phyloP scores from a whole-genome alignment of 2,113 vertebrate species.

The Genyomyrus donnyi region DNA sequence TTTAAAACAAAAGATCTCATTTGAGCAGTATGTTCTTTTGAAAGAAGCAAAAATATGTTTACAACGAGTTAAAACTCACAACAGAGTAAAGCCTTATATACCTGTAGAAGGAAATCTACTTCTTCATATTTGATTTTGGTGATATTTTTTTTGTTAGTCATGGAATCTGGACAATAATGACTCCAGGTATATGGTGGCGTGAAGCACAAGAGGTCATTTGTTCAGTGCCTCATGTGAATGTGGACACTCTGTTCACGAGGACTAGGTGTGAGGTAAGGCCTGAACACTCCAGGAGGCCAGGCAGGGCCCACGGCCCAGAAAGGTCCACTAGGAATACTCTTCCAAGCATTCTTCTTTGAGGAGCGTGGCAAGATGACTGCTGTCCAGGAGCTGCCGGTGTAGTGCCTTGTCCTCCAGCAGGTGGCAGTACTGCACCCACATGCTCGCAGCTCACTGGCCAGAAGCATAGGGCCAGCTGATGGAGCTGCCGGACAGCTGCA shows the following conservation, averaged over 20 bases:
- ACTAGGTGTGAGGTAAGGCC: slow-evolving; percentile 2
- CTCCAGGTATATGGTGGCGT: not conserved
- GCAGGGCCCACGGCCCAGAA: not conserved
- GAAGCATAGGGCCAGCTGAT: slow-evolving; percentile 89
- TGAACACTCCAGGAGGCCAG: not conserved
- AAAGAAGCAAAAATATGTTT: not conserved
- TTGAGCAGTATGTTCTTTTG: not conserved
- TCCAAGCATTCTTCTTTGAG: not conserved
- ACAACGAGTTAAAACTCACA: not conserved
- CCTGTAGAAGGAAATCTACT: not conserved
- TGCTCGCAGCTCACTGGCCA: slow-evolving; percentile 58
- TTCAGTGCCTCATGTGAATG: not conserved
- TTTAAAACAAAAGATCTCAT: not conserved
- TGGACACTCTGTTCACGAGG: not conserved
- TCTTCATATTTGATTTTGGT: slow-evolving; percentile 2
- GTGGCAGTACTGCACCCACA: not conserved
- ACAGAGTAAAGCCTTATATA: not conserved
- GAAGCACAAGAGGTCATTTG: not conserved
- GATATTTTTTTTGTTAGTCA: not conserved
- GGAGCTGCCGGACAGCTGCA: slow-evolving; percentile 92
- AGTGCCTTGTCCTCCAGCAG: not conserved
- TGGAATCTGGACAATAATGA: not conserved
- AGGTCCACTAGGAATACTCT: not conserved
- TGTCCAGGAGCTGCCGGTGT: not conserved
- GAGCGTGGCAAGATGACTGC: not conserved